These are phyloP conservation scores for Acanthococcus lagerstroemiae DNA, from an alignment of 2,888 invertebrate species.

Conservation along the genomic window DNA sequence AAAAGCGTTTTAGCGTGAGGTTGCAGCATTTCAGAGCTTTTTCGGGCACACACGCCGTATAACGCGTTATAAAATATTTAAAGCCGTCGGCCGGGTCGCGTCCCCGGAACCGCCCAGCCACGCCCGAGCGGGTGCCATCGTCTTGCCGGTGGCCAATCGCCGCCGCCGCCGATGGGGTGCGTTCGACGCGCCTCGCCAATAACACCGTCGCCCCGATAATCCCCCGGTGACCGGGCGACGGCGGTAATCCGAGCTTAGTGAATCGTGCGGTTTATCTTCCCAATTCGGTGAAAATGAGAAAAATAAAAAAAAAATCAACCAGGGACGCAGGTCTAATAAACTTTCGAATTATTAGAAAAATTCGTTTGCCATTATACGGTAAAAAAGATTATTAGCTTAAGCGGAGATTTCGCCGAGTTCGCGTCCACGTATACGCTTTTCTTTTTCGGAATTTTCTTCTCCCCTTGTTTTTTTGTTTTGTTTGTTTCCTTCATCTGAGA, in stretches of 20 bases:
- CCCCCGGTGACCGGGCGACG: background rate
- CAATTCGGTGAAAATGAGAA: conserved; percentile 9
- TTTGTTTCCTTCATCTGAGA: too few species aligned
- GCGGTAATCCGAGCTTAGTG: conserved; percentile 15
- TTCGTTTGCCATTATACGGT: conserved; percentile 14
- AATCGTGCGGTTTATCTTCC: conserved; percentile 29
- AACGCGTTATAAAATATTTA: conserved; percentile 24
- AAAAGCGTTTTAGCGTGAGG: conserved; percentile 20
- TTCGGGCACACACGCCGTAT: conserved; percentile 11
- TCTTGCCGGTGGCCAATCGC: conserved; percentile 4
- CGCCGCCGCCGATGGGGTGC: background rate
- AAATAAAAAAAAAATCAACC: conserved; percentile 18
- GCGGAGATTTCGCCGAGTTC: background rate
- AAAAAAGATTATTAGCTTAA: conserved; percentile 22
- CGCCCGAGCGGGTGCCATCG: conserved; percentile 3
- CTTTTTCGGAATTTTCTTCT: background rate
- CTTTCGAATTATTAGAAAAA: conserved; percentile 29
- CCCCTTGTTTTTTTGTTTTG: background rate
- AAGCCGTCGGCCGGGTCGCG: background rate
- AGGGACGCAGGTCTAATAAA: conserved; percentile 21
- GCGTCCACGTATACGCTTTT: too few species aligned
- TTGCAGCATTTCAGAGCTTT: conserved; percentile 22
- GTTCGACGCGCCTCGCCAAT: background rate
- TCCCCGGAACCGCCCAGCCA: conserved; percentile 4
- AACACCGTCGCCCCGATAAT: background rate